phyloP scores from a whole-genome alignment of 2,888 invertebrate species.

The Cerceris ruficornis region DNA sequence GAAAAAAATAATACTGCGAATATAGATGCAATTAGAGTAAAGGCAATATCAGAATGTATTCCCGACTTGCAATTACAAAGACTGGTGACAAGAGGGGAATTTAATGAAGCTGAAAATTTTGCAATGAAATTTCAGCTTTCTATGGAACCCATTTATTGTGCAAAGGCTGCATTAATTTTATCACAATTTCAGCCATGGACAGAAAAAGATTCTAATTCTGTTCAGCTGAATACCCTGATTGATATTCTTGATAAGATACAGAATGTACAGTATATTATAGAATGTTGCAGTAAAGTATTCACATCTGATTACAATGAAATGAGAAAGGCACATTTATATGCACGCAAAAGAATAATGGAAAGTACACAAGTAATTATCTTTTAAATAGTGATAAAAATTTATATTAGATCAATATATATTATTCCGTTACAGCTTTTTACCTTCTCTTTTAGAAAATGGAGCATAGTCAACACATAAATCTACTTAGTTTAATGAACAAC shows the following conservation, averaged over 20 bases:
- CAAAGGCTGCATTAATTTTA: slow-evolving; percentile 80
- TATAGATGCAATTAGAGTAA: slow-evolving; percentile 76
- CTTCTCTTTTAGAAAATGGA: slow-evolving; percentile 44
- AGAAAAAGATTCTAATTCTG: slow-evolving; percentile 55
- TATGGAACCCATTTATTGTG: slow-evolving; percentile 79
- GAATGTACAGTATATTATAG: slow-evolving; percentile 81
- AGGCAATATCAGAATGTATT: slow-evolving; percentile 80
- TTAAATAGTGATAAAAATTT: background rate
- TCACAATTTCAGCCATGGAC: slow-evolving; percentile 74
- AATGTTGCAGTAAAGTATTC: slow-evolving; percentile 81
- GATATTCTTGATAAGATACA: slow-evolving; percentile 79
- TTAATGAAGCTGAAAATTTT: slow-evolving; percentile 82
- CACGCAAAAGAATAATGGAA: slow-evolving; percentile 71
- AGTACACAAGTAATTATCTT: slow-evolving; percentile 59
- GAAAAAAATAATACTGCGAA: slow-evolving; percentile 20
- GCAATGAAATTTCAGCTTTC: slow-evolving; percentile 81
- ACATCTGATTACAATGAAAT: slow-evolving; percentile 75
- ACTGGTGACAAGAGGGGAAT: slow-evolving; percentile 81
- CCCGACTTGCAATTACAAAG: slow-evolving; percentile 81
- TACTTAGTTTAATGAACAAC: slow-evolving; percentile 61
- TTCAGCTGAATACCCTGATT: slow-evolving; percentile 79
- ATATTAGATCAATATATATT: background rate
- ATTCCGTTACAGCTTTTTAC: slow-evolving; percentile 4
- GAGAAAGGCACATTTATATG: slow-evolving; percentile 76
- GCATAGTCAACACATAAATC: slow-evolving; percentile 44